These are phyloP conservation scores for Gryllus bimaculatus DNA, from an alignment of 1,140 invertebrate species.

Conservation along the genomic window DNA sequence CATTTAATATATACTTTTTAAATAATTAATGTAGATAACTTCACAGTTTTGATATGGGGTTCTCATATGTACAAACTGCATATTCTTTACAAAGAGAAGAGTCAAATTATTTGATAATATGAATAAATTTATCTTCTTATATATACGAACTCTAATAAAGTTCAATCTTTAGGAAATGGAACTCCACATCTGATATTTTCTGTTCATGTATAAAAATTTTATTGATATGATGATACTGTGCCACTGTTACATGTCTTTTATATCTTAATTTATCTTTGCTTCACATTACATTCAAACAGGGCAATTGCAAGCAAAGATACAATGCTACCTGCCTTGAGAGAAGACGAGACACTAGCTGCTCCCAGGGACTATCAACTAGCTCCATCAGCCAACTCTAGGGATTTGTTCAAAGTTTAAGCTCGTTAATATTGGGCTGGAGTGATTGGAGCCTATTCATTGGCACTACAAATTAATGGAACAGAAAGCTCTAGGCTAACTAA, in stretches of 20 bases:
- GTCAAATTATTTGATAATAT: background rate
- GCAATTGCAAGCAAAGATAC: constrained; percentile 1
- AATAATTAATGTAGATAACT: background rate
- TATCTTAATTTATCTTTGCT: background rate
- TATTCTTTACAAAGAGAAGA: background rate
- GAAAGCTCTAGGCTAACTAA: background rate
- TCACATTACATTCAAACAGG: constrained; percentile 4
- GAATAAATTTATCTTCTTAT: background rate
- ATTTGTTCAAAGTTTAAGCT: constrained; percentile 1
- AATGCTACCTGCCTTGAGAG: constrained; percentile 3
- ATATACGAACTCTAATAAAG: background rate
- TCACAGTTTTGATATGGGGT: background rate
- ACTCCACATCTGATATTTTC: background rate
- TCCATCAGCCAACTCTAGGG: constrained; percentile 2
- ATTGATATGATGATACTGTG: constrained; percentile 1
- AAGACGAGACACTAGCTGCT: background rate
- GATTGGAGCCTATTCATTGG: background rate
- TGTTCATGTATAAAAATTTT: constrained; percentile 1
- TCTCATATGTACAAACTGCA: background rate
- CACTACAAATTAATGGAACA: background rate
- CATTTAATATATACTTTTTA: background rate
- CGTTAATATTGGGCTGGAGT: background rate
- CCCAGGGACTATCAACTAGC: background rate
- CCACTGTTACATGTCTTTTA: constrained; percentile 4
- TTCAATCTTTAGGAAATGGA: constrained; percentile 5